phyloP scores from a whole-genome alignment of 2,797 vertebrate genomes.

The Intellagama lesueurii region DNA sequence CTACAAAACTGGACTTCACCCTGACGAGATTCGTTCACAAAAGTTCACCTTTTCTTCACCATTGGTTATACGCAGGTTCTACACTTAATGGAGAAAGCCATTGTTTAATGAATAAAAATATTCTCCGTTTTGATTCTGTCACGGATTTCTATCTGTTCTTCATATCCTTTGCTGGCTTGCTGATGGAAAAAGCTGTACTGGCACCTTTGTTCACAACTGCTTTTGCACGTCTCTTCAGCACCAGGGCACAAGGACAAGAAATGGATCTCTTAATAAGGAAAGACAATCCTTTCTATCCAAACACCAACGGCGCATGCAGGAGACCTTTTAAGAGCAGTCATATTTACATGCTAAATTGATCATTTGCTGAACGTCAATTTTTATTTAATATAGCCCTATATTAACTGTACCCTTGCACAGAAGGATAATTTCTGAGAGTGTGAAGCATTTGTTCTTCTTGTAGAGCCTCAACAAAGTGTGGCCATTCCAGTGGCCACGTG shows the following conservation, averaged over 20 bases:
- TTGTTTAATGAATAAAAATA: background rate
- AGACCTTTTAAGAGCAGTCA: background rate
- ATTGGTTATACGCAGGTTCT: background rate
- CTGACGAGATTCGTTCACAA: too few species aligned
- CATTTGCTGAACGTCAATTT: slow-evolving; percentile 11
- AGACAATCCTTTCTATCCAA: background rate
- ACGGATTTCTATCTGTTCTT: background rate
- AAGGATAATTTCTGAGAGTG: background rate
- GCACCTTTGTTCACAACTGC: background rate
- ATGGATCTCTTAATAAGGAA: background rate
- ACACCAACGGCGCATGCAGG: accelerated
- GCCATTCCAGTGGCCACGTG: too few species aligned
- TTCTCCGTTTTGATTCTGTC: background rate
- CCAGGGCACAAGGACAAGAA: too few species aligned
- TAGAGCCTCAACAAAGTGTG: background rate
- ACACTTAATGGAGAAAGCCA: background rate
- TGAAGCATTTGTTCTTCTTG: background rate
- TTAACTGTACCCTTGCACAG: background rate
- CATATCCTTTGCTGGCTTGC: background rate
- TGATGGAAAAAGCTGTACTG: background rate
- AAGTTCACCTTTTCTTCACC: background rate
- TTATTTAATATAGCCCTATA: background rate
- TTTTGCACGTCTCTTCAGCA: background rate
- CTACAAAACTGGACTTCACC: background rate
- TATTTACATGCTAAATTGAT: background rate